Conservation (phyloP, 2,113 vertebrate species). For the Pluvianellus socialis region DNA sequence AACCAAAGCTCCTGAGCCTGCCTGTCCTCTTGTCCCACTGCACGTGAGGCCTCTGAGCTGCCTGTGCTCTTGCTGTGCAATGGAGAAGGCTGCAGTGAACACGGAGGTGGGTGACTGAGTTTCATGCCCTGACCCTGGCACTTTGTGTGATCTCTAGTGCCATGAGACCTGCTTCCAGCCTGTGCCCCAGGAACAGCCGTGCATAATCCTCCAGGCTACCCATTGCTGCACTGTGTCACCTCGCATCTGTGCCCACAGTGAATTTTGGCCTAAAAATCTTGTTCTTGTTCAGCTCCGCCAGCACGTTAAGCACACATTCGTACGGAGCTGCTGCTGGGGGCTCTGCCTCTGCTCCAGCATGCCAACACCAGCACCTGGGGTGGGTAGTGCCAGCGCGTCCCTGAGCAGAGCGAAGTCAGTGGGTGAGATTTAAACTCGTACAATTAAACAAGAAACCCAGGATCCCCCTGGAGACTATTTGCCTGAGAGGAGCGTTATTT, state of each 20-base stretch:
- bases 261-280: background rate
- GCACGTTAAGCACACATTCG: rapidly evolving
- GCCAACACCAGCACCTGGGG: rapidly evolving
- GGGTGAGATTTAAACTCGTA: background rate
- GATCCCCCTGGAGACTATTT: background rate
- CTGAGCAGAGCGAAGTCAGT: rapidly evolving
- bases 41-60: background rate
- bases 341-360: background rate
- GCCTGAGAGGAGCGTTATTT: background rate
- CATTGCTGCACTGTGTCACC: background rate
- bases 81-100: background rate
- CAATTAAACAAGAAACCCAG: background rate
- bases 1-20: background rate
- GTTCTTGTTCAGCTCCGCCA: background rate
- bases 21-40: background rate
- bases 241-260: background rate
- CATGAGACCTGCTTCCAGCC: background rate
- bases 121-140: background rate
- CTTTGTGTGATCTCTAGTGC: background rate
- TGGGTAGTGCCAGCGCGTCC: background rate
- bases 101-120: background rate
- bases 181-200: background rate
- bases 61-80: rapidly evolving
- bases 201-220: background rate
- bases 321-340: background rate